These are phyloP conservation scores for Paraplagusia blochii DNA, from an alignment of 2,113 vertebrate genomes.

Conservation along the genomic window DNA sequence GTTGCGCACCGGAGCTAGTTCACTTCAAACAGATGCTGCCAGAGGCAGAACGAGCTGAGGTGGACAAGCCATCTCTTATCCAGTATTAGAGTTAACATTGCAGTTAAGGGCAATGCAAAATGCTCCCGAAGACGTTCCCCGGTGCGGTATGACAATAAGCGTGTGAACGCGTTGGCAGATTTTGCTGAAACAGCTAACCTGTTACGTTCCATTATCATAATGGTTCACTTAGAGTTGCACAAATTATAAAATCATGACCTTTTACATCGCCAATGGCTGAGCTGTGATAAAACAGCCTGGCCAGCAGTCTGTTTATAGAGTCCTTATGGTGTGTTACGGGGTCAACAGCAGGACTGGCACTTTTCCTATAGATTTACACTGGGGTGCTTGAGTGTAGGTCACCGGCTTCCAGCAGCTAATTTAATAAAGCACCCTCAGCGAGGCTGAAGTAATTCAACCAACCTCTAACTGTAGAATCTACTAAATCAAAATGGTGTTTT, in stretches of 20 bases:
- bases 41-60: conserved; percentile 30
- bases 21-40: conserved; percentile 43
- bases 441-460: conserved; percentile 63
- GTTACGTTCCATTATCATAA: conserved; percentile 31
- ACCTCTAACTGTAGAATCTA: conserved; percentile 46
- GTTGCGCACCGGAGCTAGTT: conserved; percentile 9
- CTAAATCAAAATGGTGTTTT: conserved; percentile 56
- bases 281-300: conserved; percentile 41
- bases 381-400: conserved; percentile 53
- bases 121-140: neutral
- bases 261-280: conserved; percentile 24
- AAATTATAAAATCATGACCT: conserved; percentile 44
- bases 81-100: conserved; percentile 33
- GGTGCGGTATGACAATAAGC: conserved; percentile 5
- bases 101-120: conserved; percentile 26
- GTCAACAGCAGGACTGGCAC: conserved; percentile 55
- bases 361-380: conserved; percentile 56
- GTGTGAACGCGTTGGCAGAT: conserved; percentile 16
- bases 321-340: conserved; percentile 53
- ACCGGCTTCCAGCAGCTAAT: conserved; percentile 59
- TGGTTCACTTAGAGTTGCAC: conserved; percentile 32
- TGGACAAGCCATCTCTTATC: conserved; percentile 40
- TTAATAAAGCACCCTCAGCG: conserved; percentile 69
- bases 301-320: conserved; percentile 61
- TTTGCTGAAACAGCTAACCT: conserved; percentile 40